A percentile compares a stretch with the other conserved stretches of the same genome.
These are phyloP conservation scores for Nansenia antarctica DNA, from an alignment of 2,113 vertebrate species.

Conservation along the genomic window DNA sequence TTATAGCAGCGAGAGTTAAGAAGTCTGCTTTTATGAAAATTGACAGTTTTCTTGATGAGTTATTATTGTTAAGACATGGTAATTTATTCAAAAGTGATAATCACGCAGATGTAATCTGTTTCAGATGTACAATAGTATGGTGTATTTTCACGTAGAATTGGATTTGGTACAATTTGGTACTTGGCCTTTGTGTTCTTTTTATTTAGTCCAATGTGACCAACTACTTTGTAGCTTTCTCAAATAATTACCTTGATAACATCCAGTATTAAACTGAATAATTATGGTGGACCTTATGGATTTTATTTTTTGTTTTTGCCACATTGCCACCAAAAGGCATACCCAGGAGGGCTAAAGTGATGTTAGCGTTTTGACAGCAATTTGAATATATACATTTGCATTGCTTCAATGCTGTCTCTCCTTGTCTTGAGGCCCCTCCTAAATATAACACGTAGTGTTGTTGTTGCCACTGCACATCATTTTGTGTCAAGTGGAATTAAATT, in stretches of 20 bases:
- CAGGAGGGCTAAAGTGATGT: constrained; percentile 88
- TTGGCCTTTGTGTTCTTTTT: background rate
- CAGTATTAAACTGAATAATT: background rate
- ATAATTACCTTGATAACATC: background rate
- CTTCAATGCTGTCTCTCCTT: constrained; percentile 77
- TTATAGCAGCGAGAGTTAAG: constrained; percentile 11
- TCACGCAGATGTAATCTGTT: constrained; percentile 31
- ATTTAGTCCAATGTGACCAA: background rate
- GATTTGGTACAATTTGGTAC: constrained; percentile 17
- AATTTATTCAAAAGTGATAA: constrained; percentile 46
- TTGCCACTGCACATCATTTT: background rate
- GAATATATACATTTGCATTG: constrained; percentile 89
- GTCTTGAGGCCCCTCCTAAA: constrained; percentile 88
- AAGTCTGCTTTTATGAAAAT: constrained; percentile 12
- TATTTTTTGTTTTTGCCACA: constrained; percentile 15
- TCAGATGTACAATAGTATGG: constrained; percentile 22
- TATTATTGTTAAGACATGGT: constrained; percentile 41
- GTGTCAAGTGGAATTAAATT: constrained; percentile 77
- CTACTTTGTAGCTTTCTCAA: background rate
- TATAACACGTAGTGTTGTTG: constrained; percentile 77
- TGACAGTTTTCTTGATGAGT: constrained; percentile 40
- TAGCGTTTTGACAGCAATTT: constrained; percentile 90
- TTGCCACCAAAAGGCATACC: constrained; percentile 77
- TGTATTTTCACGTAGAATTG: background rate
- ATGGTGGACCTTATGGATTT: background rate